Evolutionary conservation across 2,888 invertebrate genomes (phyloP), one percentile per base, ranked within the genome.

Genomic region (Creontiades dilutus): DNA sequence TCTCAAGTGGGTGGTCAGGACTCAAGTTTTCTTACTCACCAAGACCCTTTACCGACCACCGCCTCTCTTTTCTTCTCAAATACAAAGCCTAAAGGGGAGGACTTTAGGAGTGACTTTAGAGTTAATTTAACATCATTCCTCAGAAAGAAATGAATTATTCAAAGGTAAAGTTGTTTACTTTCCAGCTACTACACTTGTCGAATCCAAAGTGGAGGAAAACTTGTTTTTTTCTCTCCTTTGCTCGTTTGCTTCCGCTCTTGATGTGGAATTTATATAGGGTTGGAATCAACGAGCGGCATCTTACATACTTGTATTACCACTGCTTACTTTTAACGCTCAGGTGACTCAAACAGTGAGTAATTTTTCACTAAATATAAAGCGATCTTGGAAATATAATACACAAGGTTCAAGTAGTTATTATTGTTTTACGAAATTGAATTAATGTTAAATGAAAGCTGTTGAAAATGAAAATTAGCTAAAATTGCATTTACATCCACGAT

Each of bases 71-170:
- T 52, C 52, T 52, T 82, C 55, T 82, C 82, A 82, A 82, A 82
- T 52, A 82, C 78, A 52, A 27, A 23, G 48, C 52, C 78, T 16
- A 78, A 78, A 23, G 85, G n/a, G 57, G 2, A 55, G 55, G 85
- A 57, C 85, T 61, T 68, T 61, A 85, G 82, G 47, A 88, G 55
- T 61, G 88, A 88, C 88, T 88, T 86, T 75, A 75, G 86, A 86
- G 88, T 80, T 88, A 88, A 88, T 88, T 88, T 88, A 80, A 78
- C 76, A 55, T 52, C 78, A 27, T 57, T 52, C 23, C 52, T 88
- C 48, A 78, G 88, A 88, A 88, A 61, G 61, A 88, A 88, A 88
- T 88, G 88, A 88, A 88, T 88, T 78, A 88, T 88, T 88, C 88
- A 88, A 27, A 88, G 88, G 88, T 88, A 16, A 88, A 52, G 88